These are phyloP conservation scores for Dinomys branickii DNA, from an alignment of 2,113 vertebrate species.

Conservation along the genomic window DNA sequence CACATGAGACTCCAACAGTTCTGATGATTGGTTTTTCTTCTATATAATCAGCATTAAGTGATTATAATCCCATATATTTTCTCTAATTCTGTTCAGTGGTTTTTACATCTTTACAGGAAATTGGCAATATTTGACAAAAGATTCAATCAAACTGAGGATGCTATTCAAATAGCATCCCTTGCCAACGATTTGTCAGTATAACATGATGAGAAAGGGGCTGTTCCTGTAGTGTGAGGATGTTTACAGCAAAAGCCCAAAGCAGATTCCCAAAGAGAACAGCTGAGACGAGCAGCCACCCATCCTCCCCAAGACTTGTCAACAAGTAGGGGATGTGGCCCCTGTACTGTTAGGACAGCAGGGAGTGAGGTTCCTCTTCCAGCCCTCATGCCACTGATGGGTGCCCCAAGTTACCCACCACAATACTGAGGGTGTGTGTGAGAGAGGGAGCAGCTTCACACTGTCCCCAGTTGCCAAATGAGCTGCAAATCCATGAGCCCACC, in stretches of 20 bases:
- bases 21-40: not conserved
- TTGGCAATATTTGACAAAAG: no score
- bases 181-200: no score
- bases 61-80: not conserved
- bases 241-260: not conserved
- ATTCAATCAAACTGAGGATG: not conserved
- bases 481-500: not conserved
- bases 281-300: not conserved
- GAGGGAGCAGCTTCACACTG: accelerated
- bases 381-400: not conserved
- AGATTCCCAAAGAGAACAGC: not conserved
- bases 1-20: not conserved
- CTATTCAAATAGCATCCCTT: not conserved
- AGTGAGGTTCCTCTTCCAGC: not conserved
- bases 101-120: not conserved
- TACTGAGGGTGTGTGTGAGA: accelerated
- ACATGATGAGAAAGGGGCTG: not conserved
- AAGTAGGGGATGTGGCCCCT: not conserved
- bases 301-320: not conserved
- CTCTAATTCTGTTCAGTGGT: not conserved
- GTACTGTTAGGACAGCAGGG: not conserved
- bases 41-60: no score
- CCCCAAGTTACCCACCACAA: not conserved
- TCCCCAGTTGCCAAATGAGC: no score
- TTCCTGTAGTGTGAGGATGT: not conserved